These are phyloP conservation scores for Apamea crenata DNA, from an alignment of 2,888 invertebrate genomes.

Conservation along the genomic window DNA sequence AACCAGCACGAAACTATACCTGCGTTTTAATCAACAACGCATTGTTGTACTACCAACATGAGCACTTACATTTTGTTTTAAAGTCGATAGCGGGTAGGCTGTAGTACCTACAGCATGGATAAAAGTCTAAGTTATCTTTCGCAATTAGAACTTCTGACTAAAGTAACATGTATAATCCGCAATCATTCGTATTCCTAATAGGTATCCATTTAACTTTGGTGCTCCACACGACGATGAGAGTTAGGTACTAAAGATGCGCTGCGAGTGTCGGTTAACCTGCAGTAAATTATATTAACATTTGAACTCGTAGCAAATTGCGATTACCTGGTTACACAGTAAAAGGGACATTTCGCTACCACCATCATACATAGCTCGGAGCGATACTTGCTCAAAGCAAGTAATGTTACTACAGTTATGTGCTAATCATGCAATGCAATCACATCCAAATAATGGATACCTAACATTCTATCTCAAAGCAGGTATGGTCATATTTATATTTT, in stretches of 20 bases:
- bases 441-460: conserved; percentile 8
- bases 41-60: conserved; percentile 40
- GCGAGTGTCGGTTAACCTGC: conserved; percentile 47
- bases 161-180: conserved; percentile 29
- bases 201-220: conserved; percentile 44
- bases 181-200: conserved; percentile 45
- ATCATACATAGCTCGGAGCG: conserved; percentile 17
- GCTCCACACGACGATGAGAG: conserved; percentile 44
- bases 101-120: background rate
- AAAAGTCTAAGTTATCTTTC: conserved; percentile 3
- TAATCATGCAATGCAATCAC: conserved; percentile 27
- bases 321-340: conserved; percentile 46
- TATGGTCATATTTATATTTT: background rate
- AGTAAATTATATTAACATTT: conserved; percentile 70
- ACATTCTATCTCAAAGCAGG: background rate
- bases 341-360: conserved; percentile 37
- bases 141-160: conserved; percentile 19
- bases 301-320: conserved; percentile 63
- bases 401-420: conserved; percentile 18
- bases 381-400: conserved; percentile 19
- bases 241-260: conserved; percentile 55
- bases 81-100: conserved; percentile 27
- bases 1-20: conserved; percentile 40
- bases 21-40: conserved; percentile 36
- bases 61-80: conserved; percentile 4